Evolutionary conservation across 2,888 invertebrate species (phyloP).

Genomic region (Parasteatoda lunata): DNA sequence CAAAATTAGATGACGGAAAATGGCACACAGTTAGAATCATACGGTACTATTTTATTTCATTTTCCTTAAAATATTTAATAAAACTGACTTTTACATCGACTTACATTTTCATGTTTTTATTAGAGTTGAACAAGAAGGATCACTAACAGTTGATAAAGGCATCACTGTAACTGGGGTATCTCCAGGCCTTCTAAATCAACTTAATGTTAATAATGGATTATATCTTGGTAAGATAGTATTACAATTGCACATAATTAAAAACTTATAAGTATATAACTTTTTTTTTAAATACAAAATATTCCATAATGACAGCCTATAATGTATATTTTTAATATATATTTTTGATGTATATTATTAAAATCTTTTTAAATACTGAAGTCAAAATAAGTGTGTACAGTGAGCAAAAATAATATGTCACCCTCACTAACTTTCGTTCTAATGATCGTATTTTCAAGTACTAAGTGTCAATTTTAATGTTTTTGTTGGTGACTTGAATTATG

Average conservation of each 20-base stretch:
- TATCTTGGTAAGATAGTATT: conserved; percentile 83
- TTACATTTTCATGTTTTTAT: not conserved
- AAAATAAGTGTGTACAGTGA: too few relatives aligned
- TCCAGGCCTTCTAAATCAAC: conserved; percentile 87
- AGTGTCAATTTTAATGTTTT: too few relatives aligned
- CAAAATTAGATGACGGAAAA: conserved; percentile 90
- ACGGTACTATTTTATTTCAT: conserved; percentile 77
- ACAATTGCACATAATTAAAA: not conserved
- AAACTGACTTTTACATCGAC: not conserved
- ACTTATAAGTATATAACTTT: too few relatives aligned
- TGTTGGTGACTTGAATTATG: too few relatives aligned
- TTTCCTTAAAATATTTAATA: not conserved
- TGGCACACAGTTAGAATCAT: conserved; percentile 87
- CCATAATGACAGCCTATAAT: too few relatives aligned
- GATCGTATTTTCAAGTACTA: too few relatives aligned
- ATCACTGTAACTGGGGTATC: conserved; percentile 86
- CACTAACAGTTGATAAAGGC: conserved; percentile 90
- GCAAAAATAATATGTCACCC: too few relatives aligned
- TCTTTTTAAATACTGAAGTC: too few relatives aligned
- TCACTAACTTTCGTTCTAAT: too few relatives aligned
- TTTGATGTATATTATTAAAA: too few relatives aligned
- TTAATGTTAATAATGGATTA: conserved; percentile 90
- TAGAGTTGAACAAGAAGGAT: conserved; percentile 83
- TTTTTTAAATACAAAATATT: too few relatives aligned
- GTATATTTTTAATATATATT: too few relatives aligned